phyloP scores from a whole-genome alignment of 2,888 invertebrate species.

The Yponomeuta sedellus region DNA sequence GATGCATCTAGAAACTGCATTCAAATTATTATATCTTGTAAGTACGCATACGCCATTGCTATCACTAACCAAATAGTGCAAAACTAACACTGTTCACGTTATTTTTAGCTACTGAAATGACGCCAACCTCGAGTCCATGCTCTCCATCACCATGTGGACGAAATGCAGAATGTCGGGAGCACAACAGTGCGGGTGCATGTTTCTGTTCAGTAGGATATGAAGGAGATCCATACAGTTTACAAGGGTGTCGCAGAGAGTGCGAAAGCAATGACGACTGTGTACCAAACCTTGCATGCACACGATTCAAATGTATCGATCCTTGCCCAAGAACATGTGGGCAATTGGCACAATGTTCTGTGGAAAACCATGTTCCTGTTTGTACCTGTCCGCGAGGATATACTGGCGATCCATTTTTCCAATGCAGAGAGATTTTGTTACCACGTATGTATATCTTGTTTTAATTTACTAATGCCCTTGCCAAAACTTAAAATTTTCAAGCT shows the following conservation, averaged over 20 bases:
- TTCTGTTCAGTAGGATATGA: slow-evolving; percentile 86
- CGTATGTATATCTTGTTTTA: slow-evolving; percentile 36
- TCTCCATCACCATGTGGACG: slow-evolving; percentile 90
- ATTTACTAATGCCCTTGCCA: not conserved
- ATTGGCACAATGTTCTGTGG: slow-evolving; percentile 85
- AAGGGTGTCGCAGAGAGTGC: slow-evolving; percentile 85
- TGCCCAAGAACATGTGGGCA: slow-evolving; percentile 90
- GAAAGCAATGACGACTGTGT: slow-evolving; percentile 86
- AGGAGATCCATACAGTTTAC: slow-evolving; percentile 87
- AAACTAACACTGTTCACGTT: slow-evolving; percentile 6
- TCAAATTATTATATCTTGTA: slow-evolving; percentile 69
- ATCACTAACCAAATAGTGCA: not conserved
- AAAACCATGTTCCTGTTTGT: slow-evolving; percentile 87
- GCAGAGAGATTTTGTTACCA: slow-evolving; percentile 72
- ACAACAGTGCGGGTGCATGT: slow-evolving; percentile 90
- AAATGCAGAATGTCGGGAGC: slow-evolving; percentile 88
- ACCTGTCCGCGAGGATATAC: slow-evolving; percentile 84
- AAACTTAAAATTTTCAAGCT: too few relatives aligned
- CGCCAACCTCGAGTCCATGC: slow-evolving; percentile 84
- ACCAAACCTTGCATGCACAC: slow-evolving; percentile 83
- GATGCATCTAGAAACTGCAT: slow-evolving; percentile 83
- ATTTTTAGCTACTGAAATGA: slow-evolving; percentile 76
- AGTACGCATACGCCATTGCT: slow-evolving; percentile 26
- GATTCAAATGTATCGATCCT: slow-evolving; percentile 90
- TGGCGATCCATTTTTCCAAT: slow-evolving; percentile 89